phyloP scores from a whole-genome alignment of 2,797 vertebrate genomes.

The Picus viridis region DNA sequence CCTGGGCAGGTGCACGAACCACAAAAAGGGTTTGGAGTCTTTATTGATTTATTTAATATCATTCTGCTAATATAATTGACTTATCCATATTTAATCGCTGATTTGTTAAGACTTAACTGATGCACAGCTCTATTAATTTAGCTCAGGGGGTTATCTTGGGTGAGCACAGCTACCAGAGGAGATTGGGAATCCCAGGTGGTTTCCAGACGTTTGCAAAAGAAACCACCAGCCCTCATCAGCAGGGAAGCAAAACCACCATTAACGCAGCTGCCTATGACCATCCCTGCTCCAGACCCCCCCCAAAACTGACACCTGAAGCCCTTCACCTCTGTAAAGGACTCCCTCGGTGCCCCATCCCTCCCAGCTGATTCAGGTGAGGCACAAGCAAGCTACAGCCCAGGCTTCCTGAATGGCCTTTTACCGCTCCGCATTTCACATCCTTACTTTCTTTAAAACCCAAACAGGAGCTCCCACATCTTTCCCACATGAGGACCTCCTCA shows the following conservation, averaged over 20 bases:
- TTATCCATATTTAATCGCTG: accelerated
- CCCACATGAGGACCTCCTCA: accelerated
- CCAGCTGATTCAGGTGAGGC: neutral
- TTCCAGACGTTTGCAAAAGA: neutral
- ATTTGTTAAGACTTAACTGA: neutral
- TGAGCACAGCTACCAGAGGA: neutral
- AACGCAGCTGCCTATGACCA: neutral
- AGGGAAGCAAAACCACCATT: neutral
- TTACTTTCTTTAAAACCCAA: neutral
- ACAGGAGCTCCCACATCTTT: accelerated
- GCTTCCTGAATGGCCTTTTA: neutral
- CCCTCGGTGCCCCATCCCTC: accelerated
- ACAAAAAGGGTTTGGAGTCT: neutral
- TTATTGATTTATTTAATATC: neutral
- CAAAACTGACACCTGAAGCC: neutral
- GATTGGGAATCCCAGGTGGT: slow-evolving; percentile 1
- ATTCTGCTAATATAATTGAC: too few relatives aligned
- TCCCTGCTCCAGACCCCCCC: accelerated
- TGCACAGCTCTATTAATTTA: neutral
- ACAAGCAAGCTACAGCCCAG: accelerated
- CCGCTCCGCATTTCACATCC: neutral
- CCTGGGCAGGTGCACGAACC: neutral
- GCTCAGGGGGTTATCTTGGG: neutral
- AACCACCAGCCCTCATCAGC: neutral
- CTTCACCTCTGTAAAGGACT: accelerated